Percentiles rank a stretch among this genome's conserved stretches.
Evolutionary conservation across 2,113 vertebrate genomes (phyloP).

Genomic region (Bettongia penicillata): DNA sequence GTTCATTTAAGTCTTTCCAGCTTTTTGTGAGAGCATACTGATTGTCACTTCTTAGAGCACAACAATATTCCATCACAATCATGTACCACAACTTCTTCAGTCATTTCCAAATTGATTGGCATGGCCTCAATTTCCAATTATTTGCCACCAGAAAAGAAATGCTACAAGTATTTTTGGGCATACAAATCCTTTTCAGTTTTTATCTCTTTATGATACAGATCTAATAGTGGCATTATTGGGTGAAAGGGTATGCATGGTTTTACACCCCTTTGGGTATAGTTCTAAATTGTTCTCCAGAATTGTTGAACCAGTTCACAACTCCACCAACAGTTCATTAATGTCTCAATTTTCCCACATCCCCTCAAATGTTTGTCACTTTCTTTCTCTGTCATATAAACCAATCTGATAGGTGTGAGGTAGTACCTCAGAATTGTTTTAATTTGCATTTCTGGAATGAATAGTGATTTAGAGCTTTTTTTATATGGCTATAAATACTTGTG

Average conservation of each 20-base stretch:
- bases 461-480: neutral
- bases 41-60: neutral
- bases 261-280: neutral
- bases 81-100: neutral
- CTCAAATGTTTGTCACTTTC: neutral
- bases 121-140: neutral
- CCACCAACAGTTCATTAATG: neutral
- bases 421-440: neutral
- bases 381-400: neutral
- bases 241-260: neutral
- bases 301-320: neutral
- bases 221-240: neutral
- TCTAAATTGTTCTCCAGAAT: neutral
- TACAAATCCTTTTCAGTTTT: neutral
- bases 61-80: neutral
- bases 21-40: neutral
- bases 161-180: neutral
- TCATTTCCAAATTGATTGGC: neutral
- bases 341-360: neutral
- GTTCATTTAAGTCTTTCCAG: neutral
- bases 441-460: neutral
- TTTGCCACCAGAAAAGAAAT: neutral
- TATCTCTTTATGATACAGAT: neutral
- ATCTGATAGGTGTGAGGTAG: neutral
- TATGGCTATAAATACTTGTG: neutral